These are phyloP conservation scores for Eclectus roratus DNA, from an alignment of 2,113 vertebrate species.

Conservation along the genomic window DNA sequence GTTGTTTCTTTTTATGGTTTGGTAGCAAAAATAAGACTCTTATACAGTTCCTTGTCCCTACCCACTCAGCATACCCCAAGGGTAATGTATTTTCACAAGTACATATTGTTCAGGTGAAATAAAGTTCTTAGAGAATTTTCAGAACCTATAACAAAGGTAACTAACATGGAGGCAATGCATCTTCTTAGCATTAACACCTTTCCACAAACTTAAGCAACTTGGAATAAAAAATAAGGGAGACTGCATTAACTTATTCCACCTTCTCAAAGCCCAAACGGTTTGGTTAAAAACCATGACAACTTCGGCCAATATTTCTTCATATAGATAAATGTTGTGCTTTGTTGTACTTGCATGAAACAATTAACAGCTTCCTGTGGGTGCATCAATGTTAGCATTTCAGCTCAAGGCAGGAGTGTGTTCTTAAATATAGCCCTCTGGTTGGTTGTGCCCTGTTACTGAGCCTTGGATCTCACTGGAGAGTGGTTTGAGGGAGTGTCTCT, in stretches of 20 bases:
- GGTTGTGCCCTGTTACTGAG: not conserved
- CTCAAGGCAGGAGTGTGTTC: accelerated
- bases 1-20: not conserved
- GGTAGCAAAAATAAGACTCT: not conserved
- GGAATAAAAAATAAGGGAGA: not conserved
- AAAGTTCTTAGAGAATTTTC: not conserved
- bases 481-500: not conserved
- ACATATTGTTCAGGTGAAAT: not conserved
- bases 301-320: not conserved
- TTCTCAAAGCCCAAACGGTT: not conserved
- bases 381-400: not conserved
- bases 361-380: not conserved
- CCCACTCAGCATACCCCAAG: not conserved
- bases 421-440: accelerated
- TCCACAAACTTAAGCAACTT: not conserved
- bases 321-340: not conserved
- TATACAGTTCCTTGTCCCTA: accelerated
- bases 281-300: not conserved
- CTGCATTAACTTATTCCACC: not conserved
- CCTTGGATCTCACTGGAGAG: accelerated
- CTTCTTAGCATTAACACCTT: not conserved
- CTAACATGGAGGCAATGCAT: not conserved
- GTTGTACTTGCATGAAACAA: not conserved
- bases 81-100: not conserved
- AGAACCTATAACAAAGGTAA: not conserved